Base-by-base conservation (phyloP, 2,888 invertebrate genomes). In the Pharmacophagus antenor region DNA sequence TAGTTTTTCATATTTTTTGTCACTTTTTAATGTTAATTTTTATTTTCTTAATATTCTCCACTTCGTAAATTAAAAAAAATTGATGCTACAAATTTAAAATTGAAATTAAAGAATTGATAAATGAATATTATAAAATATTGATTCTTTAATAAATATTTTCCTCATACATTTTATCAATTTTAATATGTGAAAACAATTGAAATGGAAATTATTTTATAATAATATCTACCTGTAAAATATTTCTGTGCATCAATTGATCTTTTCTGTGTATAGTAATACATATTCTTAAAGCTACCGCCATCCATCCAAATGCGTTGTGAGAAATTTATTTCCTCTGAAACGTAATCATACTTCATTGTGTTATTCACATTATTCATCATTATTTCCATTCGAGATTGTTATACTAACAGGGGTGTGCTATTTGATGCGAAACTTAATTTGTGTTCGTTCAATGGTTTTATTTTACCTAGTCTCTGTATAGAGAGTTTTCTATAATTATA, bases 361-460 rank as follows among this genome's bases (percentile, higher is more conserved):
- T 3, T 10, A 10, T 31, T 8, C 12, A 31, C 44, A 44, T 57
- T 53, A 52, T 54, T 54, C 31, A 58, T 67, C 62, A 50, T 56
- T 56, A n/a, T 20, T 44, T 51, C 37, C 42, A 37, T 52, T 3
- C n/a, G 21, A 47, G 22, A 21, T 42, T 51, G 41, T 52, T 7
- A 23, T 70, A 67, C 77, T 83, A 83, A 82, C 80, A 69, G 64
- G 82, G 84, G 83, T 84, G 84, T 84, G 83, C 83, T 84, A 79
- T 79, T 73, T 61, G 62, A 63, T 56, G 27, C 18, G 44, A 12
- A 41, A 12, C 23, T 20, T 10, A 46, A 23, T 31, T 27, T 52
- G 18, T 55, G 18, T 55, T 56, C n/a, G 25, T 51, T 56, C n/a
- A 46, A 27, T 61, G 23, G 49, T 54, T 56, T 56, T 58, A 12